Evolutionary conservation across 2,113 vertebrate species (phyloP), one percentile per base, ranked within the genome.

Genomic region (Gnathonemus echidnorhynchus): DNA sequence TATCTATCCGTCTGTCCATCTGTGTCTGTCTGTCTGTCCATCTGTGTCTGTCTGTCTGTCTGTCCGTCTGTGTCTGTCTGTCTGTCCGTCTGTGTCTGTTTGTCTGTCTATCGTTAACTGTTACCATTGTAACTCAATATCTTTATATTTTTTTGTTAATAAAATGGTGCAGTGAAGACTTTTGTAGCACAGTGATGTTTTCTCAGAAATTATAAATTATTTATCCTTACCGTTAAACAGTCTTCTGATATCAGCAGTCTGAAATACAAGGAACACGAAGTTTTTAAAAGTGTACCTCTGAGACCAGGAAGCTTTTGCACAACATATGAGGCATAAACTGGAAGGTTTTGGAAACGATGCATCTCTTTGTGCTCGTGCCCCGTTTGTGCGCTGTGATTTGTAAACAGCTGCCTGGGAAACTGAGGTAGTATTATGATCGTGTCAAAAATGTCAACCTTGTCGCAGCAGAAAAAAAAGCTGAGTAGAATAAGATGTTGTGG

Each of bases 201-300:
- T 91, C 90, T 92, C 91, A 94, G 95, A 49, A 94, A 96, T 93
- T n/a, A 95, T 96, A 49, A 94, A 96, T 93, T 39, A 95, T 96
- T 94, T 86, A 96, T 80, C 31, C 88, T 92, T 93, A 94, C 93
- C 94, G 95, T 96, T 95, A 95, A 95, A 94, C 91, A 93, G 94
- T 95, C 95, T 91, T 92, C 77, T 91, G 93, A 94, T 94, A 96
- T 95, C 94, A 95, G 93, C 93, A 93, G 93, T 93, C 95, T 95
- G 93, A 94, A 90, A 93, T 94, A 88, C 89, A 86, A 88, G 88
- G 77, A 48, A 77, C 24, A n/a, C 9, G 2, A 66, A 27, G 5
- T 13, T 70, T 11, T 70, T 70, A 31, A 70, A 31, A 27, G 74
- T 39, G 35, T 42, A 42, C 35, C 17, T 19, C 15, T 88, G 42